Evolutionary conservation across 2,797 vertebrate species (phyloP).

Genomic region (Huso huso): DNA sequence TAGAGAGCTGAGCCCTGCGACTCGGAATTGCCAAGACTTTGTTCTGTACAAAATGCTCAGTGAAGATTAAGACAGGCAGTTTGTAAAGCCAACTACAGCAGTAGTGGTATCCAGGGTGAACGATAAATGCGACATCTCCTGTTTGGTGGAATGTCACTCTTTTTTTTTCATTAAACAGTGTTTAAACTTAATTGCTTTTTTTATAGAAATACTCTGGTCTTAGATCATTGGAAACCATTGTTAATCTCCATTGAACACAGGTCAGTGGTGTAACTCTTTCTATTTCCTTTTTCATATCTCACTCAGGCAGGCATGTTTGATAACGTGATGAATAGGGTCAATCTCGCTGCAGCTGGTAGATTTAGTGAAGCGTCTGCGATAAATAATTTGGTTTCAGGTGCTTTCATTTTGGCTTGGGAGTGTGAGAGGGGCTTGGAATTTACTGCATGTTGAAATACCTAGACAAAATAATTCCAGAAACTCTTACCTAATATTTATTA

Average conservation of each 20-base stretch:
- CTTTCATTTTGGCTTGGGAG: slow-evolving; percentile 14
- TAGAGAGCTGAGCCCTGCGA: no score
- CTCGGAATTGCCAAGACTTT: slow-evolving; percentile 1
- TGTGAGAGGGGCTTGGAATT: slow-evolving; percentile 25
- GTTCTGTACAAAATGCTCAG: slow-evolving; percentile 14
- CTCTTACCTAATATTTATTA: background rate
- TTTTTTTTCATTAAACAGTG: background rate
- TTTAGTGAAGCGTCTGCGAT: slow-evolving; percentile 25
- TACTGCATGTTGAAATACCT: background rate
- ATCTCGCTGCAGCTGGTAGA: slow-evolving; percentile 23
- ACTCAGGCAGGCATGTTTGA: slow-evolving; percentile 21
- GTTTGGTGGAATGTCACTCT: background rate
- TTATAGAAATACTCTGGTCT: slow-evolving; percentile 11
- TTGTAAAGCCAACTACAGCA: background rate
- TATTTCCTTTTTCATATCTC: slow-evolving; percentile 17
- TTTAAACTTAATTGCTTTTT: slow-evolving; percentile 12
- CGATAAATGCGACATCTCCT: background rate
- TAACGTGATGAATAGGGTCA: slow-evolving; percentile 35
- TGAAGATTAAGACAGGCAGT: slow-evolving; percentile 4
- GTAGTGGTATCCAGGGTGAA: slow-evolving; percentile 8
- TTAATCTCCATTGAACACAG: slow-evolving; percentile 26
- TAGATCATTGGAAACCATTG: slow-evolving; percentile 16
- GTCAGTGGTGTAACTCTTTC: slow-evolving; percentile 29
- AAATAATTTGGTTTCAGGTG: slow-evolving; percentile 21
- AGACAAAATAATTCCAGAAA: background rate